Base-by-base conservation (phyloP, 35 echinoderm and acorn worm species). In the Hemicentrotus pulcherrimus region DNA sequence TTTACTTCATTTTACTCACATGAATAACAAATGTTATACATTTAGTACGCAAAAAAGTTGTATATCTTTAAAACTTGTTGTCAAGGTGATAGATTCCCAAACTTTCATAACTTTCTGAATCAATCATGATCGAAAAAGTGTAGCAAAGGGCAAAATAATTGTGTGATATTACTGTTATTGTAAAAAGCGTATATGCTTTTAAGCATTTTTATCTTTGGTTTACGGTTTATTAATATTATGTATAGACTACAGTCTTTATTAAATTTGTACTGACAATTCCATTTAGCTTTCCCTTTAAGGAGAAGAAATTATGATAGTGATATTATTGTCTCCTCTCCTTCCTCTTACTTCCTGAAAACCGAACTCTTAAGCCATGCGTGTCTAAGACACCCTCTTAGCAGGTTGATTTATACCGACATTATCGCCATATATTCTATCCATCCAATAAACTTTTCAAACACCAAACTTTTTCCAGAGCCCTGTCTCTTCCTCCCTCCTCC, bases 381-480 rank as follows among this genome's bases (percentile, higher is more conserved):
- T 78, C 65, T 78, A 78, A 78, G 22, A 78, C 65, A 78, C 65
- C 65, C 65, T 78, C 65, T 78, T 78, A 78, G 50, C 65, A n/a
- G 6, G 65, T 78, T 78, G 65, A 78, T 78, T 78, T 78, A 78
- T 78, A 78, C 65, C 19, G 65, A 28, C 65, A 78, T 78, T 78
- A 78, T 78, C 65, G 65, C 65, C 65, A 78, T 78, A 78, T 78
- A 78, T 78, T 78, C 65, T 78, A 78, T n/a, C 65, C 28, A 22
- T 78, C 65, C 65, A 78, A 78, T 78, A 78, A 78, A 78, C 65
- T 78, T 78, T 78, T 78, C 65, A 78, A 78, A 78, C 65, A 78
- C 65, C 7, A 78, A 78, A 78, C 65, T n/a, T 78, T 28, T 22
- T 4, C 5, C 65, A 8, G 65, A n/a, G 4, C 65, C 65, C 1